A percentile compares a stretch with the other conserved stretches of the same genome.
phyloP scores from a whole-genome alignment of 2,888 invertebrate genomes.

The Ormia ochracea region DNA sequence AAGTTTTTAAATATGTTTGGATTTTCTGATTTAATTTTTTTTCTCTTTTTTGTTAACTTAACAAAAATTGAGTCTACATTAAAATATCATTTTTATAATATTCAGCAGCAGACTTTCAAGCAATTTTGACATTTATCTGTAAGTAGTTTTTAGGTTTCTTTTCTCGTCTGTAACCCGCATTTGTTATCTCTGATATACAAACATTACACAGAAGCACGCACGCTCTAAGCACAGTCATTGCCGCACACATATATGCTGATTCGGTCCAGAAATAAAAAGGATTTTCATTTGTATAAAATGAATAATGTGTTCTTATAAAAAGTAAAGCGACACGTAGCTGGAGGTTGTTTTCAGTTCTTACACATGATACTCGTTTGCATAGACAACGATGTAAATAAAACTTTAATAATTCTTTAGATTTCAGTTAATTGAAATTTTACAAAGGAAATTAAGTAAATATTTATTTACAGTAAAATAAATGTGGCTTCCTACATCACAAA shows the following conservation, averaged over 20 bases:
- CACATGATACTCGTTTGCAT: conserved; percentile 29
- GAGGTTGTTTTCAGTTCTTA: conserved; percentile 28
- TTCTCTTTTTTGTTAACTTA: background rate
- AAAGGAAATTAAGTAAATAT: conserved; percentile 25
- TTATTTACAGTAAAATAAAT: conserved; percentile 24
- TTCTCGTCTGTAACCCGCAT: conserved; percentile 42
- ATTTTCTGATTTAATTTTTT: background rate
- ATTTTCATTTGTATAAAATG: background rate
- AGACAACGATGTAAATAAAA: background rate
- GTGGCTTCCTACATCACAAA: conserved; percentile 1
- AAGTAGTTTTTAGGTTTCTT: conserved; percentile 22
- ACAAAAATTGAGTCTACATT: background rate
- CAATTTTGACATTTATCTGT: conserved; percentile 35
- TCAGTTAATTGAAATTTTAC: conserved; percentile 38
- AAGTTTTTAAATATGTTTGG: too few species aligned
- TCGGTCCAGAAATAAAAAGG: too few species aligned
- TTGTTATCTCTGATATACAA: background rate
- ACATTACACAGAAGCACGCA: background rate
- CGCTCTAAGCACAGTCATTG: background rate
- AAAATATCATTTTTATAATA: background rate
- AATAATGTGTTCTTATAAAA: background rate
- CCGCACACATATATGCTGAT: too few species aligned
- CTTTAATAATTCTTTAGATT: conserved; percentile 37
- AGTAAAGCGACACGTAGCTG: conserved; percentile 32
- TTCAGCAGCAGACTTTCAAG: conserved; percentile 17